These are phyloP conservation scores for Leptodactylus fallax DNA, from an alignment of 2,797 vertebrate species.

Conservation along the genomic window DNA sequence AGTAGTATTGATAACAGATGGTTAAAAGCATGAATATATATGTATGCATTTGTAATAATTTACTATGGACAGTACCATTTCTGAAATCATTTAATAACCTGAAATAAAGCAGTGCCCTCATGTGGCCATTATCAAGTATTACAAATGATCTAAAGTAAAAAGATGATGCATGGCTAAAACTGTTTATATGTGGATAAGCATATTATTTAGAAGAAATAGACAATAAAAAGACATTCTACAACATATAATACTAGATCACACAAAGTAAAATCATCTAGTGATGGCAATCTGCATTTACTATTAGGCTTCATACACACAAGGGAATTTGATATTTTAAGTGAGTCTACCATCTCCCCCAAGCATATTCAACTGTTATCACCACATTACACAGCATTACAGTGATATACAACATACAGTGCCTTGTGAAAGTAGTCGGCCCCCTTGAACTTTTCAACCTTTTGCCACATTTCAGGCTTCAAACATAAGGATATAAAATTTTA, in stretches of 20 bases:
- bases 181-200: background rate
- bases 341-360: too few species aligned
- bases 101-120: slow-evolving; percentile 9
- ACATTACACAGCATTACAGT: too few species aligned
- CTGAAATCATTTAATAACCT: background rate
- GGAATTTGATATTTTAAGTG: too few species aligned
- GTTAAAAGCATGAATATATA: background rate
- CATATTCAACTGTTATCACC: too few species aligned
- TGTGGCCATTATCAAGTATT: background rate
- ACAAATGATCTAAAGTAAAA: background rate
- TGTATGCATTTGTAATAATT: background rate
- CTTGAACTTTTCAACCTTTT: too few species aligned
- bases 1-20: background rate
- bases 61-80: background rate
- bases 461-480: too few species aligned
- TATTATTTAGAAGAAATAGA: background rate
- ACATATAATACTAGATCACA: background rate
- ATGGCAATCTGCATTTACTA: background rate
- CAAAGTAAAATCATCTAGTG: background rate
- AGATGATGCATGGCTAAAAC: too few species aligned
- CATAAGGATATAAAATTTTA: too few species aligned
- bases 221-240: background rate
- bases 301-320: too few species aligned
- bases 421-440: too few species aligned
- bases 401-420: too few species aligned